Conservation (phyloP, 2,113 vertebrate genomes). For the Embiotoca jacksoni region DNA sequence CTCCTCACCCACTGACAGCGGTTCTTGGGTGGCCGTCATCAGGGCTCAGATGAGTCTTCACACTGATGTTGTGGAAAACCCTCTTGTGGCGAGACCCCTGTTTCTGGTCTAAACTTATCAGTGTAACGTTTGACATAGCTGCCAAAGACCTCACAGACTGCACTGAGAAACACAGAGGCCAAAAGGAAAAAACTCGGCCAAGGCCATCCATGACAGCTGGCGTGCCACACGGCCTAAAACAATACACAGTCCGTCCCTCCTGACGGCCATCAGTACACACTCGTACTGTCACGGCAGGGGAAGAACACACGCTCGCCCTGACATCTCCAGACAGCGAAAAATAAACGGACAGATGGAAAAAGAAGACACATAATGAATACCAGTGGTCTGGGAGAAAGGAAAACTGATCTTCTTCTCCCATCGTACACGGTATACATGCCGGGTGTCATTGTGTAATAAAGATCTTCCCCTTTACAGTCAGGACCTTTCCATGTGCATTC, state of each 20-base stretch:
- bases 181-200: conserved; percentile 54
- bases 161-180: conserved; percentile 47
- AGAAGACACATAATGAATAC: conserved; percentile 76
- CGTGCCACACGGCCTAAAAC: conserved; percentile 71
- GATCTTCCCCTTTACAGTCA: conserved; percentile 40
- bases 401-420: conserved; percentile 54
- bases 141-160: conserved; percentile 71
- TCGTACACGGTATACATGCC: neutral
- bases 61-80: conserved; percentile 37
- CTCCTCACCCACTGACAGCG: conserved; percentile 18
- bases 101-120: conserved; percentile 69
- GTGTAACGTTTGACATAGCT: conserved; percentile 49
- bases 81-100: conserved; percentile 4
- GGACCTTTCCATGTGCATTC: conserved; percentile 49
- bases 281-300: conserved; percentile 59
- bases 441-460: conserved; percentile 66
- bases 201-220: conserved; percentile 76
- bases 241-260: conserved; percentile 73
- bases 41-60: conserved; percentile 23
- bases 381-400: conserved; percentile 68
- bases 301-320: conserved; percentile 59
- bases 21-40: conserved; percentile 51
- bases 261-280: conserved; percentile 67
- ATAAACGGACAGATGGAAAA: conserved; percentile 78
- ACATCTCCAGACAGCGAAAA: conserved; percentile 78